These are phyloP conservation scores for Hemibagrus wyckioides DNA, from an alignment of 2,113 vertebrate genomes.

Conservation along the genomic window DNA sequence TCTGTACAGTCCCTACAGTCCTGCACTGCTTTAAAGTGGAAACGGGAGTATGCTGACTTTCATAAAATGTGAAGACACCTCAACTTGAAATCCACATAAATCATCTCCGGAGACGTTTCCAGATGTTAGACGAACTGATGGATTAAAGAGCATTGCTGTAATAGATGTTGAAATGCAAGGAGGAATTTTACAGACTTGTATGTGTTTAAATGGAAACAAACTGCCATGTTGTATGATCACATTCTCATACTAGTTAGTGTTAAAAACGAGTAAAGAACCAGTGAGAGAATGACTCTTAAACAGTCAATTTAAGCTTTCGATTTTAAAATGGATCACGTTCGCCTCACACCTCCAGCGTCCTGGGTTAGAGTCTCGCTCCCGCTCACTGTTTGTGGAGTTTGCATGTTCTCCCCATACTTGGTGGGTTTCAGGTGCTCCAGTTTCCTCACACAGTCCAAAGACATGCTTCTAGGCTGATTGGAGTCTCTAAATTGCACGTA, in stretches of 20 bases:
- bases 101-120: constrained; percentile 14
- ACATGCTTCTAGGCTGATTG: too few species aligned
- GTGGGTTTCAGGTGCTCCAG: too few species aligned
- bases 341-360: too few species aligned
- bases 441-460: too few species aligned
- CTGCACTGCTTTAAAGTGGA: constrained; percentile 34
- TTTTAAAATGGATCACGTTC: neutral
- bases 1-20: constrained; percentile 37
- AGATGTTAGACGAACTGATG: constrained; percentile 14
- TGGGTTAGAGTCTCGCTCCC: too few species aligned
- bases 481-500: too few species aligned
- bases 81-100: constrained; percentile 34
- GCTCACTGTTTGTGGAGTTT: too few species aligned
- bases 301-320: neutral
- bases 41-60: constrained; percentile 22
- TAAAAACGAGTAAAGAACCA: neutral
- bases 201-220: constrained; percentile 1
- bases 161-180: constrained; percentile 23
- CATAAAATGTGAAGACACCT: constrained; percentile 31
- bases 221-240: neutral
- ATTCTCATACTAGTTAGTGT: neutral
- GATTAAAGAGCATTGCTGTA: constrained; percentile 2
- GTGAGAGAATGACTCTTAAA: neutral
- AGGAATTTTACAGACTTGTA: constrained; percentile 24
- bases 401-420: too few species aligned